Evolutionary conservation across 2,797 vertebrate species (phyloP).

Genomic region (Pseudomugil tenellus): DNA sequence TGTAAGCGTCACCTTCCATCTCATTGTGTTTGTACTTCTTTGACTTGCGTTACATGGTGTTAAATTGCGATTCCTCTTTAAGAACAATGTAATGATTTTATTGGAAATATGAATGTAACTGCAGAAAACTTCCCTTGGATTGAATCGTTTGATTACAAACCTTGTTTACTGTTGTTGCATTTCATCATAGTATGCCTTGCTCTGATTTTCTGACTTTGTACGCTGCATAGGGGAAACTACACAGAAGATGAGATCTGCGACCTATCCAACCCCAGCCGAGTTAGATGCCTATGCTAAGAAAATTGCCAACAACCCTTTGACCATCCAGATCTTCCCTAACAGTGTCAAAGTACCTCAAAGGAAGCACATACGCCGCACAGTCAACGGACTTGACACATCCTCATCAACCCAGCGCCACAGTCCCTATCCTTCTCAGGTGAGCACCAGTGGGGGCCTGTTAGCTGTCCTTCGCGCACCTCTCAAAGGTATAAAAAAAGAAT

Average conservation of each 20-base stretch:
- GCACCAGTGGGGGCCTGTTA: slow-evolving; percentile 90
- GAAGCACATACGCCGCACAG: slow-evolving; percentile 95
- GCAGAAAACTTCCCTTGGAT: background rate
- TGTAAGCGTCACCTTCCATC: slow-evolving; percentile 84
- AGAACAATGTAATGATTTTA: background rate
- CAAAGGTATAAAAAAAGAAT: slow-evolving; percentile 87
- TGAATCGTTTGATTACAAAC: background rate
- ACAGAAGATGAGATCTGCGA: slow-evolving; percentile 90
- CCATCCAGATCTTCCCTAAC: slow-evolving; percentile 98
- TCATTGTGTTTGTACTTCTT: background rate
- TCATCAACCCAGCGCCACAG: slow-evolving; percentile 92
- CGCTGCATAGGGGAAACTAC: slow-evolving; percentile 82
- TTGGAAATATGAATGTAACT: background rate
- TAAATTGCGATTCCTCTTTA: too few relatives aligned
- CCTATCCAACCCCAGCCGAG: slow-evolving; percentile 95
- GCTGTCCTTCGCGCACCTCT: slow-evolving; percentile 87
- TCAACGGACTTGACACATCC: slow-evolving; percentile 96
- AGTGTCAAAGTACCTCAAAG: slow-evolving; percentile 97
- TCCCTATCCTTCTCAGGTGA: slow-evolving; percentile 90
- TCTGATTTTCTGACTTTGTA: slow-evolving; percentile 25
- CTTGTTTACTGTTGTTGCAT: background rate
- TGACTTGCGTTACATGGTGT: too few relatives aligned
- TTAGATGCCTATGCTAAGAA: slow-evolving; percentile 98
- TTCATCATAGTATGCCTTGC: background rate
- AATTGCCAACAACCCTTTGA: slow-evolving; percentile 93